These are phyloP conservation scores for Leptinotarsa texana DNA, from an alignment of 1,140 invertebrate genomes.

Conservation along the genomic window DNA sequence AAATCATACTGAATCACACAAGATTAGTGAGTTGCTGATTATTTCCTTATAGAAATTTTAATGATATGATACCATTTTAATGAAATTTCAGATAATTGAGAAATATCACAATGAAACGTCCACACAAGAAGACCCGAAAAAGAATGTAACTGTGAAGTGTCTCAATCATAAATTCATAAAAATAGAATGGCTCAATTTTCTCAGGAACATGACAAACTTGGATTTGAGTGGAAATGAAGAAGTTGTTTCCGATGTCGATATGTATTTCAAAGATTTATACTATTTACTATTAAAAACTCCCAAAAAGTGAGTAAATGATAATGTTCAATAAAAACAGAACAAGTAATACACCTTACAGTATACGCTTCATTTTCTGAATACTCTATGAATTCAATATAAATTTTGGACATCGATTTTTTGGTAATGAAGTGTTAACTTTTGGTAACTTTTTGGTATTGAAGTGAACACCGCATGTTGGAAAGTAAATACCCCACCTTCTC, in stretches of 20 bases:
- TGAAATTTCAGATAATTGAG: constrained; percentile 22
- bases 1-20: too few species aligned
- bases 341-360: too few species aligned
- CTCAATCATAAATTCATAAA: constrained; percentile 24
- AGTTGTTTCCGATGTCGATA: constrained; percentile 24
- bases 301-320: constrained; percentile 25
- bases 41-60: too few species aligned
- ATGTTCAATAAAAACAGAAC: background rate
- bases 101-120: constrained; percentile 13
- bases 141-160: background rate
- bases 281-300: constrained; percentile 27
- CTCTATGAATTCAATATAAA: too few species aligned
- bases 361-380: too few species aligned
- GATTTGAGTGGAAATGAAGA: constrained; percentile 17
- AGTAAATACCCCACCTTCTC: too few species aligned
- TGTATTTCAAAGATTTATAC: constrained; percentile 32
- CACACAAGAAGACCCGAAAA: constrained; percentile 9
- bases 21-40: too few species aligned
- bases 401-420: too few species aligned
- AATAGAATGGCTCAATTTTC: constrained; percentile 37
- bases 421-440: too few species aligned
- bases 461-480: too few species aligned
- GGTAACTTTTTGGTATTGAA: too few species aligned
- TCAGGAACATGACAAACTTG: constrained; percentile 32
- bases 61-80: too few species aligned